Evolutionary conservation across 2,888 invertebrate species (phyloP), one percentile per base, ranked within the genome.

Genomic region (Rhabditophanes sp.): DNA sequence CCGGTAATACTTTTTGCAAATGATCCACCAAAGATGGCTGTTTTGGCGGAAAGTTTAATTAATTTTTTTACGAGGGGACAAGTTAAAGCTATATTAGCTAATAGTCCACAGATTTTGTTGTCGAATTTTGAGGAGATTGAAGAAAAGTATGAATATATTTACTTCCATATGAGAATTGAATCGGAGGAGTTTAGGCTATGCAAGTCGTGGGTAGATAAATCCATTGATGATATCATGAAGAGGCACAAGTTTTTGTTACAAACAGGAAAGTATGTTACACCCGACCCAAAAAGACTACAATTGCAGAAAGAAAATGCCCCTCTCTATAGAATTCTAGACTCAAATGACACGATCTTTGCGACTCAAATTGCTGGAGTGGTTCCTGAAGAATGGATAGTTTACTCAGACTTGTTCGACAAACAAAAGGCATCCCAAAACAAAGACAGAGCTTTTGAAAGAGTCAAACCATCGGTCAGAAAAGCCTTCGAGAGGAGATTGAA

Each of bases 71-170:
- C 35, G 3, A 15, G 21, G 9, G 16, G 33, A 4, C n/a, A 35
- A 9, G 16, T 37, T 8, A 19, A 17, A 15, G 14, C 31, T n/a
- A 22, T 20, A 9, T 19, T 35, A 2, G 4, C 12, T 12, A 15
- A 22, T 11, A 16, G 22, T 31, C 20, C 36, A 8, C 16, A 56
- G 16, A 44, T 59, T 11, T 37, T 57, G 14, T 37, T 60, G 25
- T 43, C 42, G 30, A 46, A 44, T 15, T 40, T 55, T 14, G 51
- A 56, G n/a, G 56, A 61, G 25, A 34, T 53, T 4, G 54, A 58
- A 37, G 41, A 47, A 12, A 58, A 53, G 23, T 60, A 55, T 33
- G 56, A 60, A 38, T 60, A 60, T 45, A 48, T 62, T 8, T 53
- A 32, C 35, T 46, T 50, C 25, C 43, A 60, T 45, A 60, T 61